phyloP scores from a whole-genome alignment of 2,888 invertebrate genomes.

The Plutella xylostella region DNA sequence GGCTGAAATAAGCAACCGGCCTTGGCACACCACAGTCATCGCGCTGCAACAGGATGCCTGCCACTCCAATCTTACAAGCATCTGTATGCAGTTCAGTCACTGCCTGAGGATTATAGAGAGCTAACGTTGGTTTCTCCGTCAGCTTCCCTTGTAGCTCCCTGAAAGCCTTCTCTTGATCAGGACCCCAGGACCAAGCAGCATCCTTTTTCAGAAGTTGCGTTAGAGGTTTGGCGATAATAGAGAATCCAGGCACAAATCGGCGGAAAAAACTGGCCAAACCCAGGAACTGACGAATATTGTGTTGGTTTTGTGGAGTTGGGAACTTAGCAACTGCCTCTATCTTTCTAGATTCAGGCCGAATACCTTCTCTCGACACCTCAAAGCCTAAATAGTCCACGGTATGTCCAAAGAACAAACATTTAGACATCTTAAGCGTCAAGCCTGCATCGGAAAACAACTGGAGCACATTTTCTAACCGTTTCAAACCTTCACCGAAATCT shows the following conservation, averaged over 20 bases:
- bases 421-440: neutral
- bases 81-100: neutral
- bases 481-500: neutral
- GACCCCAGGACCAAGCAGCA: neutral
- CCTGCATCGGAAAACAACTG: neutral
- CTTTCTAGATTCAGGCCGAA: neutral
- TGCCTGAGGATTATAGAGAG: neutral
- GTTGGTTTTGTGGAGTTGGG: neutral
- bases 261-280: neutral
- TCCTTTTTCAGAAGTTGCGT: neutral
- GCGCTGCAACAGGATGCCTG: slow-evolving; percentile 5
- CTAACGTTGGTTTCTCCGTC: neutral
- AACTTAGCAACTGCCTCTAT: neutral
- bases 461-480: neutral
- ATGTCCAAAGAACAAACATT: neutral
- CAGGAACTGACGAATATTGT: neutral
- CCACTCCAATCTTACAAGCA: too few species aligned
- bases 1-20: slow-evolving; percentile 5
- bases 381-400: neutral
- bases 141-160: neutral
- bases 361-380: neutral
- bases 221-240: neutral
- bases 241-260: neutral
- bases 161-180: neutral
- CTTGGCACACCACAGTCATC: slow-evolving; percentile 1